phyloP scores from a whole-genome alignment of 1,140 invertebrate genomes.

The Brachystomella parvula region DNA sequence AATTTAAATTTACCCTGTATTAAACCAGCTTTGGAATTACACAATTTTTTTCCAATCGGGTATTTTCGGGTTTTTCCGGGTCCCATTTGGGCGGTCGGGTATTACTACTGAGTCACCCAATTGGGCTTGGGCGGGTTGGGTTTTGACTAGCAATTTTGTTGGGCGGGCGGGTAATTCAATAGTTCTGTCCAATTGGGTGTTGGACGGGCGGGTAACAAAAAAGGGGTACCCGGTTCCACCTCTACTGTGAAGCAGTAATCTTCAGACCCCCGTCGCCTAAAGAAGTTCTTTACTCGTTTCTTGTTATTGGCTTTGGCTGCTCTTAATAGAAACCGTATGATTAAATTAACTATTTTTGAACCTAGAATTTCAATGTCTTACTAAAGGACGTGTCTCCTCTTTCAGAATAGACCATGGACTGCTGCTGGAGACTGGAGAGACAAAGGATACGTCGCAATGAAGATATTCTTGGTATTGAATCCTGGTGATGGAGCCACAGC shows the following conservation, averaged over 20 bases:
- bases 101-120: too few species aligned
- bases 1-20: too few species aligned
- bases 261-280: neutral
- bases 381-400: neutral
- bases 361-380: neutral
- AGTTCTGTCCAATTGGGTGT: too few species aligned
- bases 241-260: neutral
- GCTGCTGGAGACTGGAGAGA: neutral
- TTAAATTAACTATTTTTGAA: neutral
- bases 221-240: too few species aligned
- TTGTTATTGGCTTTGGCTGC: neutral
- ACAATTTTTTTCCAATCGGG: too few species aligned
- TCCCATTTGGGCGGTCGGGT: too few species aligned
- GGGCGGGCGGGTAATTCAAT: too few species aligned
- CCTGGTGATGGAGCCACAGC: neutral
- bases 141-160: too few species aligned
- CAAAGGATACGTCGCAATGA: neutral
- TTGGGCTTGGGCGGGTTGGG: too few species aligned
- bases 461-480: neutral
- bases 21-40: too few species aligned
- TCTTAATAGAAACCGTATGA: neutral
- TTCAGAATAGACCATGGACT: neutral
- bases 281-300: neutral
- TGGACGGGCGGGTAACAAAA: too few species aligned
- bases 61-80: too few species aligned